These are phyloP conservation scores for Xenentodon cancila DNA, from an alignment of 2,797 vertebrate genomes.

Conservation along the genomic window DNA sequence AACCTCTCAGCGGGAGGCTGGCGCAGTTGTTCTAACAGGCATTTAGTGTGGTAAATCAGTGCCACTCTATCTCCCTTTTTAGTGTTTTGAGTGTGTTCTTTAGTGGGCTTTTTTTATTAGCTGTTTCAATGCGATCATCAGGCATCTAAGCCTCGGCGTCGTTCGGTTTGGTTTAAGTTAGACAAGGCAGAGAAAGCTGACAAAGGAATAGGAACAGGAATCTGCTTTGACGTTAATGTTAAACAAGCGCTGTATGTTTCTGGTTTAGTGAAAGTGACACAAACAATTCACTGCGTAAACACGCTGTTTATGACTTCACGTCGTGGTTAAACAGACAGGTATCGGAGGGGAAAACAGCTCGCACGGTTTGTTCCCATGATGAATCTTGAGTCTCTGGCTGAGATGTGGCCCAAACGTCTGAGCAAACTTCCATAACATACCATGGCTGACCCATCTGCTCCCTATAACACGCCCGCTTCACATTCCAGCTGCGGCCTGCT, in stretches of 20 bases:
- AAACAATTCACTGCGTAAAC: neutral
- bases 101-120: constrained; percentile 16
- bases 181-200: constrained; percentile 11
- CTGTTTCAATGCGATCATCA: constrained; percentile 20
- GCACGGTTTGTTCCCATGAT: constrained; percentile 21
- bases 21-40: constrained; percentile 7
- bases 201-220: constrained; percentile 19
- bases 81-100: constrained; percentile 4
- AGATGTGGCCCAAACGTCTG: constrained; percentile 33
- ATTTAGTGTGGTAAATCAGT: constrained; percentile 10
- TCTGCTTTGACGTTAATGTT: neutral
- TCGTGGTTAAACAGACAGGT: neutral
- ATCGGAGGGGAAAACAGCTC: neutral
- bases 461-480: constrained; percentile 52
- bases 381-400: constrained; percentile 8
- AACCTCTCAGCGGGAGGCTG: constrained; percentile 29
- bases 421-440: constrained; percentile 31
- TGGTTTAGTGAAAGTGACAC: constrained; percentile 8
- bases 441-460: constrained; percentile 60
- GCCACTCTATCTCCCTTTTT: constrained; percentile 1
- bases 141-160: constrained; percentile 5
- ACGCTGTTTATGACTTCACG: constrained; percentile 9
- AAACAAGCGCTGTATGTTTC: constrained; percentile 5
- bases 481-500: constrained; percentile 63
- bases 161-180: constrained; percentile 30